Base-by-base conservation (phyloP, 2,797 vertebrate genomes). In the Gorsachius magnificus region DNA sequence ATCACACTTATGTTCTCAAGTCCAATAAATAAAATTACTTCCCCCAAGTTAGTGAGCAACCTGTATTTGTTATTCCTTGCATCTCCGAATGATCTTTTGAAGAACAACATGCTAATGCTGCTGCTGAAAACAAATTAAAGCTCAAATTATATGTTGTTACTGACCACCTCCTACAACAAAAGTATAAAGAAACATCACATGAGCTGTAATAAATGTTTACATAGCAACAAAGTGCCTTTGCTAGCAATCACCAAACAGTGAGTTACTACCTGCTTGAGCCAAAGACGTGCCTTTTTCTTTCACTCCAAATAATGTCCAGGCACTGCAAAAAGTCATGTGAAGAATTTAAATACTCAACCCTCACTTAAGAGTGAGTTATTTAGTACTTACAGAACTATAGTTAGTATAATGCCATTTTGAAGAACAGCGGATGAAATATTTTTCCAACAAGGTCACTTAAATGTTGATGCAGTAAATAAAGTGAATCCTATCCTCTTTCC, bases 311-410 rank as follows among this genome's bases (percentile, higher is more conserved):
- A 58, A 41, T 19, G 50, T 58, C 56, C 58, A 72, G 43, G 82
- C 56, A 81, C 33, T 94, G 82, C 36, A 83, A 54, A 70, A 85
- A 83, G 82, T 95, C 85, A 94, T 63, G 79, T 94, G 94, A 91
- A 54, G n/a, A 93, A 83, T 43, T 64, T 57, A 89, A 92, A 51
- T 89, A 91, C 89, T 96, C 51, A 83, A 9, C 25, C 80, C 63
- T 74, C 51, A 89, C 92, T 95, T 77, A 29, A 61, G 26, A 89
- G 50, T 31, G 28, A 74, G 71, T 74, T 54, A 86, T 78, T 87
- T 83, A 50, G 26, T 81, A 45, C 50, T 93, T 87, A 29, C 6
- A 75, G 83, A 94, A 38, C 10, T 50, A 35, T 35, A 83, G 48
- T 38, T 66, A 60, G 6, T 46, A 51, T 38, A 66, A 80, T 22